These are phyloP conservation scores for Lamellibrachia satsuma DNA, from an alignment of 2,888 invertebrate species.

Conservation along the genomic window DNA sequence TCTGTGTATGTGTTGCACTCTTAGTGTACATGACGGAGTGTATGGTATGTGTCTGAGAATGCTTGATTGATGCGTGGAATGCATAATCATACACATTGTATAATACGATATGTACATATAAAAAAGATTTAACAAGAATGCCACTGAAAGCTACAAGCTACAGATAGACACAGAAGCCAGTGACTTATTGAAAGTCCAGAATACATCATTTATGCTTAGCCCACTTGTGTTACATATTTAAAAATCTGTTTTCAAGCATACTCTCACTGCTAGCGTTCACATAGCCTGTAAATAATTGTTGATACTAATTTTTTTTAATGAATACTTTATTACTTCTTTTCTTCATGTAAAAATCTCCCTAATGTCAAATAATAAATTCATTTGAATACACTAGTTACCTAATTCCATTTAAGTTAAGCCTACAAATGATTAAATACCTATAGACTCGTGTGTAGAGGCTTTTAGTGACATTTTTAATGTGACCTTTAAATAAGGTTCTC, in stretches of 20 bases:
- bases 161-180: neutral
- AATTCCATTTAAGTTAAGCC: neutral
- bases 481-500: neutral
- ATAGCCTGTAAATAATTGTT: neutral
- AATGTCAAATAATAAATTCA: neutral
- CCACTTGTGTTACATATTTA: neutral
- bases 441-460: neutral
- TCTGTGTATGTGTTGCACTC: neutral
- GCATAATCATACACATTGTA: neutral
- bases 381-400: neutral
- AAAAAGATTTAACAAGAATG: neutral
- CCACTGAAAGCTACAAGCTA: neutral
- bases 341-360: neutral
- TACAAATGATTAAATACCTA: neutral
- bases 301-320: neutral
- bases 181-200: neutral
- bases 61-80: neutral
- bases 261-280: neutral
- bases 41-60: neutral
- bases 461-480: neutral
- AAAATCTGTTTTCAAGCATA: neutral
- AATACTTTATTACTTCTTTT: neutral
- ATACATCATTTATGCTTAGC: neutral
- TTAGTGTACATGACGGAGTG: neutral
- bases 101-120: neutral